Conservation (phyloP, 2,113 vertebrate species). For the Ptilonorhynchus violaceus region DNA sequence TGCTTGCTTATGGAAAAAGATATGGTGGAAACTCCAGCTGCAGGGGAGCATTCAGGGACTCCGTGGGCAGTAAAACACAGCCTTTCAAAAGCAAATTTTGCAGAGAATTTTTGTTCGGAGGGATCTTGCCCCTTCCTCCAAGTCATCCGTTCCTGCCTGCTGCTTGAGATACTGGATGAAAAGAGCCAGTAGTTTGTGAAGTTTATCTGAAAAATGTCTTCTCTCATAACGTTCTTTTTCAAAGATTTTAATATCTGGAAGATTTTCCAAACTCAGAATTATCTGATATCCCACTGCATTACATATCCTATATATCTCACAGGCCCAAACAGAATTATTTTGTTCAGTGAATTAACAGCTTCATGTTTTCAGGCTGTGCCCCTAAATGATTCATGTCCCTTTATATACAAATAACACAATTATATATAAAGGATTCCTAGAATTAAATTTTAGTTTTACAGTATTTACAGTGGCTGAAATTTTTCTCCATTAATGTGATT, state of each 20-base stretch:
- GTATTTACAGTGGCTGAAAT: not conserved
- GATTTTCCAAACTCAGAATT: not conserved
- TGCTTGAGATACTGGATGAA: not conserved
- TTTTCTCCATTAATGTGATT: not conserved
- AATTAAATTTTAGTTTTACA: not conserved
- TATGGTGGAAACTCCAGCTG: not conserved
- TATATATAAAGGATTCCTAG: not conserved
- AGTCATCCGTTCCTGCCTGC: not conserved
- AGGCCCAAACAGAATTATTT: not conserved
- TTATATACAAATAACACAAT: not conserved
- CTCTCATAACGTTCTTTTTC: not conserved
- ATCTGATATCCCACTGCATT: not conserved
- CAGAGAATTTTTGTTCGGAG: not conserved
- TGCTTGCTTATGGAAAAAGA: not conserved
- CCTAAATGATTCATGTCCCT: not conserved
- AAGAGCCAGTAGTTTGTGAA: not conserved
- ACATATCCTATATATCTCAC: not conserved
- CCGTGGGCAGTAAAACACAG: not conserved
- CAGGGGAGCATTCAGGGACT: not conserved
- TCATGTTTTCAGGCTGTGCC: not conserved
- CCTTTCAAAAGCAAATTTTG: not conserved
- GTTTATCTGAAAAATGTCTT: not conserved
- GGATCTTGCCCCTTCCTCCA: not conserved
- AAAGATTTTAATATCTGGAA: not conserved
- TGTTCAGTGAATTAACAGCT: not conserved